These are phyloP conservation scores for Thomomys bottae DNA, from an alignment of 2,113 vertebrate genomes.

Conservation along the genomic window DNA sequence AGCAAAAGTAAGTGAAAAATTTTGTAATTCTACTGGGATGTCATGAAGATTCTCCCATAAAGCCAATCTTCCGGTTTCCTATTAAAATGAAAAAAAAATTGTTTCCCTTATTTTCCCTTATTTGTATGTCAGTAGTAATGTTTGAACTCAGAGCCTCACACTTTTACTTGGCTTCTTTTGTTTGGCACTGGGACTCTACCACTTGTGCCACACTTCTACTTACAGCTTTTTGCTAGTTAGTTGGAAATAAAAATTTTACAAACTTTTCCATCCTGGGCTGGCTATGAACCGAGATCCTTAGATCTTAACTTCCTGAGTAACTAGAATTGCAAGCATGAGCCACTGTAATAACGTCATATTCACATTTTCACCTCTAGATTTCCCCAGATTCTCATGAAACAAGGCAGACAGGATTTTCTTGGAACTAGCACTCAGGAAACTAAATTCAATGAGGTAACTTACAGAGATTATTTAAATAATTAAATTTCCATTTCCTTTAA, in stretches of 20 bases:
- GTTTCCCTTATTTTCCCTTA: too few species aligned
- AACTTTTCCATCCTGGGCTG: too few species aligned
- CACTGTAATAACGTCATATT: neutral
- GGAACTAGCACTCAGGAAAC: neutral
- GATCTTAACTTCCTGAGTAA: too few species aligned
- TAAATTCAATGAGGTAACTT: neutral
- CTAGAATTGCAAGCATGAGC: too few species aligned
- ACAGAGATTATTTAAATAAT: conserved; percentile 27
- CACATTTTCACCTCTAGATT: neutral
- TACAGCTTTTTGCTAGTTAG: too few species aligned
- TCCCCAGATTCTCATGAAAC: conserved; percentile 2
- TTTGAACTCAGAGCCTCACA: too few species aligned
- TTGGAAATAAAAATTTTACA: too few species aligned
- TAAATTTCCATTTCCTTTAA: conserved; percentile 38
- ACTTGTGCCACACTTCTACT: too few species aligned
- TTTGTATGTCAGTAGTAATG: too few species aligned
- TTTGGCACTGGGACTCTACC: too few species aligned
- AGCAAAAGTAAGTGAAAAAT: conserved; percentile 53
- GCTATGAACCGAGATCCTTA: too few species aligned
- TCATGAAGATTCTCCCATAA: conserved; percentile 30
- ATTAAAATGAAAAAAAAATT: conserved; percentile 61
- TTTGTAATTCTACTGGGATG: conserved; percentile 46
- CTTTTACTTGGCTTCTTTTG: too few species aligned
- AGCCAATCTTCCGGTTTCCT: conserved; percentile 48
- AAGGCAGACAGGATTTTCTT: conserved; percentile 6